A percentile compares a stretch with the other conserved stretches of the same genome.
These are phyloP conservation scores for Chloropsis cyanopogon DNA, from an alignment of 2,113 vertebrate species.

Conservation along the genomic window DNA sequence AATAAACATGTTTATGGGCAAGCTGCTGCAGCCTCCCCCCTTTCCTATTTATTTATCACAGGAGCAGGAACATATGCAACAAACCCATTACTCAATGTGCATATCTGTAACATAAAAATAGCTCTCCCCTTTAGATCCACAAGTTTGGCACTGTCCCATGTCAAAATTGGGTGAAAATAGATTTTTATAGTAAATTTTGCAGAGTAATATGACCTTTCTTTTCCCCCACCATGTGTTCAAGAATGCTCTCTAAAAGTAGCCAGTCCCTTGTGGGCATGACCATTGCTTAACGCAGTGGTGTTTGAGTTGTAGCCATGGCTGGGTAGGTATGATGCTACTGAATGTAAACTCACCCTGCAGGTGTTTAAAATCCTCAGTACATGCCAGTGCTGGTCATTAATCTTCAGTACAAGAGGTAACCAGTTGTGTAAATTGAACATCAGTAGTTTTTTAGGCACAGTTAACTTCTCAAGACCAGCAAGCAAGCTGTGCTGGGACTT, in stretches of 20 bases:
- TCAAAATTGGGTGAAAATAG: constrained; percentile 10
- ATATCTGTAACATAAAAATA: background rate
- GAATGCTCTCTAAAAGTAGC: background rate
- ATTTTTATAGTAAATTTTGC: constrained; percentile 10
- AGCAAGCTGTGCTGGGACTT: background rate
- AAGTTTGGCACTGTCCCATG: background rate
- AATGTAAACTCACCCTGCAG: background rate
- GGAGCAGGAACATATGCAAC: background rate
- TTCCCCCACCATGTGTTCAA: fast-evolving
- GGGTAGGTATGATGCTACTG: background rate
- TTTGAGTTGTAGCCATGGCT: background rate
- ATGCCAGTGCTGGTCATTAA: background rate
- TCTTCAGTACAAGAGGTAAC: background rate
- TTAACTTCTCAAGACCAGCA: background rate
- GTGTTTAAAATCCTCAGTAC: background rate
- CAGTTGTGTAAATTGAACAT: background rate
- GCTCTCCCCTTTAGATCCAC: background rate
- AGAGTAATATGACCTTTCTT: background rate
- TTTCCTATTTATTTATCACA: background rate
- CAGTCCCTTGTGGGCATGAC: background rate
- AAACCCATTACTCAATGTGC: background rate
- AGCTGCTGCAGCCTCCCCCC: background rate
- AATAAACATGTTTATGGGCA: background rate
- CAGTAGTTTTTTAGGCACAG: background rate
- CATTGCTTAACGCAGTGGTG: fast-evolving